A percentile compares a stretch with the other conserved stretches of the same genome.
Conservation (phyloP, 2,888 invertebrate species). For the Sclerodermus sp. region DNA sequence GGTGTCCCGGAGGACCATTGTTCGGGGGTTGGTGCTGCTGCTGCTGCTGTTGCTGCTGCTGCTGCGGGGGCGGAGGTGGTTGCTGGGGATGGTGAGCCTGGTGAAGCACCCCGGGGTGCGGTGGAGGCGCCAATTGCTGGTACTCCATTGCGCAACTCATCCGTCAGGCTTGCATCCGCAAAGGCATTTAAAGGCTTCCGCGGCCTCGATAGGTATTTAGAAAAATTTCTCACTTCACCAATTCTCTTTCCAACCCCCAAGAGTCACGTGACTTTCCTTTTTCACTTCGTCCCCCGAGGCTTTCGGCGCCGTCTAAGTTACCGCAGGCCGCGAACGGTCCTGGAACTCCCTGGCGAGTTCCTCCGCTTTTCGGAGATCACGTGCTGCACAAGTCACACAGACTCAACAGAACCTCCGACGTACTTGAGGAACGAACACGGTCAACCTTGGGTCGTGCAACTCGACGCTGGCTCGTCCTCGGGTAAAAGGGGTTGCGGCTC, state of each 20-base stretch:
- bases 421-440: too few species aligned
- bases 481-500: too few species aligned
- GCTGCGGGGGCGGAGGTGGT: conserved; percentile 20
- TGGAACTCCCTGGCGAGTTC: background rate
- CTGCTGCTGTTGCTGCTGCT: conserved; percentile 32
- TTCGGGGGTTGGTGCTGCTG: conserved; percentile 32
- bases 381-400: too few species aligned
- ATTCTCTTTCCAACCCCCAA: background rate
- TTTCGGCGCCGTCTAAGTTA: background rate
- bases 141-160: conserved; percentile 57
- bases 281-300: too few species aligned
- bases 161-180: conserved; percentile 21
- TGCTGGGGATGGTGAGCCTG: conserved; percentile 50
- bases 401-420: too few species aligned
- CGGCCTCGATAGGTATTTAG: too few species aligned
- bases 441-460: too few species aligned
- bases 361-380: too few species aligned
- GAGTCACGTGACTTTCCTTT: background rate
- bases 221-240: background rate
- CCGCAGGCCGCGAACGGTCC: background rate
- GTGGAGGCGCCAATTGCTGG: conserved; percentile 61
- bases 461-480: too few species aligned
- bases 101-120: conserved; percentile 54
- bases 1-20: conserved; percentile 43
- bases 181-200: conserved; percentile 29